Evolutionary conservation across 1,140 invertebrate species (phyloP), one percentile per base, ranked within the genome.

Genomic region (Teleogryllus occipitalis): DNA sequence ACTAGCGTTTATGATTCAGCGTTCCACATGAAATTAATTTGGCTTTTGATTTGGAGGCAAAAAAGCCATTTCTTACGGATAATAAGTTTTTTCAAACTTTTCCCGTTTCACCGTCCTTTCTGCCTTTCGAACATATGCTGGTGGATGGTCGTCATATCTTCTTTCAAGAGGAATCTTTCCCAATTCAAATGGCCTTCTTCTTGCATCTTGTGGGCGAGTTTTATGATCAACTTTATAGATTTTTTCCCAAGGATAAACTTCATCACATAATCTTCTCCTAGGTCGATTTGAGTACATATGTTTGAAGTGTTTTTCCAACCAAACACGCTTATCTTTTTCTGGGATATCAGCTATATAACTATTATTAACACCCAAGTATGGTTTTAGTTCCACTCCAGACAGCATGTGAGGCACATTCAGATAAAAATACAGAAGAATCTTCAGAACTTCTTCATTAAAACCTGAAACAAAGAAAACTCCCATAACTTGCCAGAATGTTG

Each of bases 401-500:
- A 91, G 87, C 82, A 90, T 86, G 78, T 84, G 81, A 2, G 95
- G 94, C 21, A 86, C 83, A 86, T 96, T 93, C 7, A 90, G 83
- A 82, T 97, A 95, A 83, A 94, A 92, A 80, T 91, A 91, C 2
- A 97, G 83, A 14, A 98, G 84, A 81, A 88, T 87, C 84, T 91
- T 92, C 8, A 97, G 84, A 7, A 95, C 92, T 74, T 93, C 90
- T 79, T 95, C 92, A 88, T 98, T 97, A 74, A 97, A 91, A 48
- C 87, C 86, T 86, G 77, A 48, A 82, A 80, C 78, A 8, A 79
- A 54, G 27, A 7, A 75, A 78, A 78, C 22, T 7, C 5, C 27
- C 27, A 39, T 39, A 39, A 39, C 27, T 39, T 2, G 27, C 27
- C 22, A 8, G 4, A 75, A 21, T 8, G 74, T 75, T 75, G n/a